phyloP scores from a whole-genome alignment of 2,888 invertebrate genomes.

The Apamea crenata region DNA sequence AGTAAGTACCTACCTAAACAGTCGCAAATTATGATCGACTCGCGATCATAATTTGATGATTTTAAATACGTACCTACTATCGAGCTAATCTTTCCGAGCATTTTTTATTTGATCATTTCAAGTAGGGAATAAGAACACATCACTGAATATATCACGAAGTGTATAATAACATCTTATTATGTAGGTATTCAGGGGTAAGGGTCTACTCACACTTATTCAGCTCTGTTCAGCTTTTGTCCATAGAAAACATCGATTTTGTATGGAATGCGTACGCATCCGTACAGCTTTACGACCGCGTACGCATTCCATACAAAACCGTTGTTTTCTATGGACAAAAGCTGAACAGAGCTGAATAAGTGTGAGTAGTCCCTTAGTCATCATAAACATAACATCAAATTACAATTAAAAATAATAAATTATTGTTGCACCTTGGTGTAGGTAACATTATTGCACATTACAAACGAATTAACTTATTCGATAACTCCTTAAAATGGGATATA shows the following conservation, averaged over 20 bases:
- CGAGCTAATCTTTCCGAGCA: background rate
- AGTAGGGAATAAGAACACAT: background rate
- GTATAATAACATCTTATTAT: background rate
- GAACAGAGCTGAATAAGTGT: no score
- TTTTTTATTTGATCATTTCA: background rate
- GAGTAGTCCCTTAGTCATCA: no score
- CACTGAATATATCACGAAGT: background rate
- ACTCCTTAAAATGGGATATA: constrained; percentile 98
- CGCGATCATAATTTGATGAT: background rate
- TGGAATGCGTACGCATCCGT: no score
- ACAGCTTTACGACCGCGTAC: no score
- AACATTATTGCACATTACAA: background rate
- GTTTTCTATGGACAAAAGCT: no score
- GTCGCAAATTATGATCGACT: background rate
- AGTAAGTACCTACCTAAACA: no score
- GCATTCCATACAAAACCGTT: no score
- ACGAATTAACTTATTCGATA: constrained; percentile 93
- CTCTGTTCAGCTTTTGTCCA: no score
- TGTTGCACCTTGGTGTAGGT: constrained; percentile 9
- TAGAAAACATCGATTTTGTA: no score
- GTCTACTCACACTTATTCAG: no score
- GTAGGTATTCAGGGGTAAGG: background rate
- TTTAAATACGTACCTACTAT: background rate
- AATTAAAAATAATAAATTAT: constrained; percentile 3
- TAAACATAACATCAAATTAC: background rate